Conservation (phyloP, 2,888 invertebrate species). For the Trypoxylon attenuatum region DNA sequence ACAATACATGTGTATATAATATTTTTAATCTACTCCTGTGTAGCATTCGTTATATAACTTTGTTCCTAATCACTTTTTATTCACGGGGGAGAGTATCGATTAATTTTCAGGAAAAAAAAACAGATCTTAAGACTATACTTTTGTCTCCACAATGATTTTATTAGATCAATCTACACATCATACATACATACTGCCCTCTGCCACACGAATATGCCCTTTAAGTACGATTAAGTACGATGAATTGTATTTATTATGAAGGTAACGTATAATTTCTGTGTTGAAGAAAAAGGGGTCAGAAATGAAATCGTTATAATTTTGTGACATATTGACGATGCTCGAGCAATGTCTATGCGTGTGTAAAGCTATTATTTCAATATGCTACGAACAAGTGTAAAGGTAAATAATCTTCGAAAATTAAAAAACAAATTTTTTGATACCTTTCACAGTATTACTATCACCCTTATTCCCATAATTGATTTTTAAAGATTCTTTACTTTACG, state of each 20-base stretch:
- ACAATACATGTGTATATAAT: constrained; percentile 32
- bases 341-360: constrained; percentile 48
- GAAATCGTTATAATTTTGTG: constrained; percentile 12
- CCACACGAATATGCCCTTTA: too few relatives aligned
- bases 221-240: too few relatives aligned
- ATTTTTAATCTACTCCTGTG: too few relatives aligned
- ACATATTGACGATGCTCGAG: constrained; percentile 33
- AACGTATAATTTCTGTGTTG: constrained; percentile 23
- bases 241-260: constrained; percentile 22
- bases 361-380: constrained; percentile 50
- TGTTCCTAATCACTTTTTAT: too few relatives aligned
- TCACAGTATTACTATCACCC: constrained; percentile 22
- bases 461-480: constrained; percentile 29
- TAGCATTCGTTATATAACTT: too few relatives aligned
- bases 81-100: too few relatives aligned
- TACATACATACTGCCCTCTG: too few relatives aligned
- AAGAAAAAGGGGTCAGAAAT: constrained; percentile 15
- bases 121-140: too few relatives aligned
- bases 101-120: too few relatives aligned
- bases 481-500: too few relatives aligned
- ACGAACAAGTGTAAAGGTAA: constrained; percentile 44
- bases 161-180: too few relatives aligned
- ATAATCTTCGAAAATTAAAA: constrained; percentile 53
- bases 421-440: constrained; percentile 47
- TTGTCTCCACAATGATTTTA: too few relatives aligned